phyloP scores from a whole-genome alignment of 2,797 vertebrate genomes.

The Rhinichthys osculus region DNA sequence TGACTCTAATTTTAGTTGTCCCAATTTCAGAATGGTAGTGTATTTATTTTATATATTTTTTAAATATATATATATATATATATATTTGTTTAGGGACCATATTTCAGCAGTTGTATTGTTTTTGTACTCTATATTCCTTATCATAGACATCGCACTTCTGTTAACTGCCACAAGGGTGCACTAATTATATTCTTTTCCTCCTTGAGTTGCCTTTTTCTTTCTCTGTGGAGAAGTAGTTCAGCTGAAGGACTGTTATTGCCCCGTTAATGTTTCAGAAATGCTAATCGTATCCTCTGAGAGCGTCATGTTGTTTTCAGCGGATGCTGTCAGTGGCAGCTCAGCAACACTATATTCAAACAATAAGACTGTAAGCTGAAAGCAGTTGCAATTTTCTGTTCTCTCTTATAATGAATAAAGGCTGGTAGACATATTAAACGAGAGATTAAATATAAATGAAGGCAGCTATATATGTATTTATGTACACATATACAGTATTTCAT shows the following conservation, averaged over 20 bases:
- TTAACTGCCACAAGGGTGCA: constrained; percentile 49
- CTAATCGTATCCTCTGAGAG: constrained; percentile 13
- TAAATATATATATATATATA: too few relatives aligned
- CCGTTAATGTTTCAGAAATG: constrained; percentile 34
- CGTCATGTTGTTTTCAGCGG: neutral
- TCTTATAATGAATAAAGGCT: constrained; percentile 2
- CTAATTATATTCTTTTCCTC: neutral
- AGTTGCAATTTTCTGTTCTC: neutral
- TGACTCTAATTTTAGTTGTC: too few relatives aligned
- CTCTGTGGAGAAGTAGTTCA: neutral
- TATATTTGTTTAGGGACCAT: neutral
- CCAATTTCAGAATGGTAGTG: neutral
- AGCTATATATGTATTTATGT: neutral
- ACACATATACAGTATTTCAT: neutral
- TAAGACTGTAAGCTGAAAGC: neutral
- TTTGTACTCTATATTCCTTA: neutral
- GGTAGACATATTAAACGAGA: neutral
- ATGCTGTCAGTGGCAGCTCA: constrained; percentile 1
- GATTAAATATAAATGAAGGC: neutral
- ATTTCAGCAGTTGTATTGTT: neutral
- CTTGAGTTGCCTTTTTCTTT: neutral
- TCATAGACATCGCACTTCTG: constrained; percentile 32
- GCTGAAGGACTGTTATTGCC: neutral
- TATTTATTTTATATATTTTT: neutral
- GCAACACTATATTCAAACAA: neutral